phyloP scores from a whole-genome alignment of 2,888 invertebrate species.

The Diachrysia chrysitis region DNA sequence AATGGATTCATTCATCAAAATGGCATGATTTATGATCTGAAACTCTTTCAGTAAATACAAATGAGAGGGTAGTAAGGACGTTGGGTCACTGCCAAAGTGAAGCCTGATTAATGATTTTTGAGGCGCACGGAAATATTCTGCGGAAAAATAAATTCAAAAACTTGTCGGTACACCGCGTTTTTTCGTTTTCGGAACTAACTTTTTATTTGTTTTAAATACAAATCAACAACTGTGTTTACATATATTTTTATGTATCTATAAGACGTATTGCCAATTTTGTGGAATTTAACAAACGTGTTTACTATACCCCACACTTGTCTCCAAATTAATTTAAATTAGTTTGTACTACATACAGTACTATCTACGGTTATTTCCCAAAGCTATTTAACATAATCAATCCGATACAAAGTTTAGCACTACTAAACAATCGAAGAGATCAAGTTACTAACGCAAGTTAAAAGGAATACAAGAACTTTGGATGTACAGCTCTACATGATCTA shows the following conservation, averaged over 20 bases:
- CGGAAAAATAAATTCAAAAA: conserved; percentile 79
- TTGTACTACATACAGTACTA: too few relatives aligned
- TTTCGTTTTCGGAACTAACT: conserved; percentile 33
- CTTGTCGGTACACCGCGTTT: conserved; percentile 62
- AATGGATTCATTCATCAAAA: conserved; percentile 85
- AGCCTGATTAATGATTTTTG: conserved; percentile 87
- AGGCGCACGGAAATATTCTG: conserved; percentile 78
- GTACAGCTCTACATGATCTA: too few relatives aligned
- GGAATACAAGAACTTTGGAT: too few relatives aligned
- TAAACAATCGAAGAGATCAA: too few relatives aligned
- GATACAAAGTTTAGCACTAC: too few relatives aligned
- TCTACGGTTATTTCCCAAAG: too few relatives aligned
- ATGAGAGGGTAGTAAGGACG: conserved; percentile 84
- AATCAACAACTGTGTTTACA: conserved; percentile 33
- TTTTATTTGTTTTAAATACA: conserved; percentile 51
- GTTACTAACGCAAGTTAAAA: too few relatives aligned
- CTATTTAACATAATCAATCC: too few relatives aligned
- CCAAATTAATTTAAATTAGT: background rate
- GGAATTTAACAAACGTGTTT: background rate
- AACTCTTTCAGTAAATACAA: conserved; percentile 88
- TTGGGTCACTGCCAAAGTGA: conserved; percentile 88
- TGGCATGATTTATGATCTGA: conserved; percentile 83
- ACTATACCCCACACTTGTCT: background rate
- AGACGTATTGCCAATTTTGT: background rate
- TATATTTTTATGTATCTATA: conserved; percentile 31